phyloP scores from a whole-genome alignment of 2,797 vertebrate species.

The Anabacerthia variegaticeps region DNA sequence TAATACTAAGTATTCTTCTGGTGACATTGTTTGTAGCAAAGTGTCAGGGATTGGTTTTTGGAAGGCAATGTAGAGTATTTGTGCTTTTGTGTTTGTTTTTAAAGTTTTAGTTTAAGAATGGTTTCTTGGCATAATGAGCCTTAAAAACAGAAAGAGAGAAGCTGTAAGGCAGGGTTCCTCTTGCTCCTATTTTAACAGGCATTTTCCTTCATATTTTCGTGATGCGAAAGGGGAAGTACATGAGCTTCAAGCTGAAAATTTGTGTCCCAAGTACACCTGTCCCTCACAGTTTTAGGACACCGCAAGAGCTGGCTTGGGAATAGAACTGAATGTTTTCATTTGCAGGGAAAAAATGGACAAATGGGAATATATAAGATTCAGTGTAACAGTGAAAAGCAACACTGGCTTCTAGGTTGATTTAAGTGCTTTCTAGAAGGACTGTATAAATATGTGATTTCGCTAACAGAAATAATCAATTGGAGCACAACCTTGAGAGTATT shows the following conservation, averaged over 20 bases:
- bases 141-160: conserved; percentile 7
- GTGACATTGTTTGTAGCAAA: not conserved
- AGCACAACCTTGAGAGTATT: not conserved
- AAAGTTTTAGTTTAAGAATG: not conserved
- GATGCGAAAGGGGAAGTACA: conserved; percentile 7
- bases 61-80: not conserved
- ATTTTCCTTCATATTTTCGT: conserved; percentile 35
- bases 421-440: not conserved
- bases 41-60: not conserved
- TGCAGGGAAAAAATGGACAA: not conserved
- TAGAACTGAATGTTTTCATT: conserved; percentile 1
- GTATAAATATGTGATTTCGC: not conserved
- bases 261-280: not conserved
- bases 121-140: not conserved
- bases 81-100: not conserved
- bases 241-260: conserved; percentile 42
- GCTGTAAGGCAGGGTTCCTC: not conserved
- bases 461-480: not conserved
- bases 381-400: not conserved
- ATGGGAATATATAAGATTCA: not conserved
- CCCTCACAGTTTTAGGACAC: conserved; percentile 30
- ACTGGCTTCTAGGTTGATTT: not conserved
- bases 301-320: conserved; percentile 10
- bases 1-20: conserved; percentile 8
- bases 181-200: conserved; percentile 27